Base-by-base conservation (phyloP, 1,140 invertebrate species). In the Psix sp. region DNA sequence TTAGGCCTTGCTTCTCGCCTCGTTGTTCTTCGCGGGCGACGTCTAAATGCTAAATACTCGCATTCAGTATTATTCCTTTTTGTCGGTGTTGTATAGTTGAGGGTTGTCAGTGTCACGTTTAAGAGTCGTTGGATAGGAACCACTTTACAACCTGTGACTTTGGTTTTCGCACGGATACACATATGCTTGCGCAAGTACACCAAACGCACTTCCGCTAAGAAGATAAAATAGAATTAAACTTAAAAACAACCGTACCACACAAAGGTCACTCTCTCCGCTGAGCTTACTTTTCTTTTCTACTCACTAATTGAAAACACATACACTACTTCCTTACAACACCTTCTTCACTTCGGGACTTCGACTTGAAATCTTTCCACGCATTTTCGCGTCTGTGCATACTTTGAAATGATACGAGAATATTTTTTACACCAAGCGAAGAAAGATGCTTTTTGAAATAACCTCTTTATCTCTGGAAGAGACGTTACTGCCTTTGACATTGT, bases 41-140 rank as follows among this genome's bases (percentile, higher is more conserved):
- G 54, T 62, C 63, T 66, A 73, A 70, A 77, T 66, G 63, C 49
- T 68, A 70, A 77, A 77, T 67, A 71, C 60, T 65, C 33, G 52
- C 36, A 74, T 74, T 74, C 75, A 71, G 43, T 49, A 71, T 74
- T 74, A 74, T 77, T 74, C 60, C 71, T 71, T 77, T 77, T 77
- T 66, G 60, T 45, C 42, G 31, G 43, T 42, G 42, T 36, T 60
- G 43, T 70, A 40, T 46, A 71, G 38, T 43, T 65, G 54, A 71
- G 71, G 70, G 75, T 67, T 70, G 71, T 59, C 62, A 67, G 70
- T 74, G 75, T 77, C 70, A 77, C 66, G 70, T 71, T 77, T 74
- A 77, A 77, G 66, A 74, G 70, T 48, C 51, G 60, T 54, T 67
- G 71, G 68, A 72, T 74, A 59, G 56, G 59, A 70, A 73, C 54